phyloP scores from a whole-genome alignment of 2,888 invertebrate species.

The Apotomis turbidana region DNA sequence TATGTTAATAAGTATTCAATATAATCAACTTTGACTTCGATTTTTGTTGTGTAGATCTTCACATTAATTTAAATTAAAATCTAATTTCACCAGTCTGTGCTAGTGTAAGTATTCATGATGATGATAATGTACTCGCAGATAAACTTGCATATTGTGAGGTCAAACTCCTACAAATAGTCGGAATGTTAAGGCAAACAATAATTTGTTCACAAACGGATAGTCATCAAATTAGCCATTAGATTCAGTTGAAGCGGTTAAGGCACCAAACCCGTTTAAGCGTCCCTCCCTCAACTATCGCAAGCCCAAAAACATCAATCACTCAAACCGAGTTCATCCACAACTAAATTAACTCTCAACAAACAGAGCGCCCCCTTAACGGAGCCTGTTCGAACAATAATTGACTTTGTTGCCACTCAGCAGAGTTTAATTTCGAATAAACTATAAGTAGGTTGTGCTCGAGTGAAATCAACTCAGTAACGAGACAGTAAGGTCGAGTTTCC shows the following conservation, averaged over 20 bases:
- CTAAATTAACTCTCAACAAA: slow-evolving; percentile 79
- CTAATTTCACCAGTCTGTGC: no score
- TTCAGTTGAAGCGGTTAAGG: slow-evolving; percentile 22
- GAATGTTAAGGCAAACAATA: neutral
- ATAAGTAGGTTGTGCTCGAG: slow-evolving; percentile 34
- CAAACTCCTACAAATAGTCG: no score
- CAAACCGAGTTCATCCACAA: slow-evolving; percentile 79
- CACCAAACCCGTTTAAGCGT: slow-evolving; percentile 25
- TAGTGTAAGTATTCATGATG: no score
- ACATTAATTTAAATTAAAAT: no score
- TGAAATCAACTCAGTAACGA: slow-evolving; percentile 50
- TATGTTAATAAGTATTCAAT: no score
- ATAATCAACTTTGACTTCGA: no score
- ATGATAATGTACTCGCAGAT: no score
- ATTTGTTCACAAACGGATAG: slow-evolving; percentile 3
- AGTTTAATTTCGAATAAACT: slow-evolving; percentile 49
- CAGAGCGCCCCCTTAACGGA: slow-evolving; percentile 63
- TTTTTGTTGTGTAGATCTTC: no score
- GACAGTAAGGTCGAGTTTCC: slow-evolving; percentile 58
- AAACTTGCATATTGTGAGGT: no score
- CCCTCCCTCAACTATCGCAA: slow-evolving; percentile 30
- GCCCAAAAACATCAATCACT: slow-evolving; percentile 79
- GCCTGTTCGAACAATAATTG: slow-evolving; percentile 49
- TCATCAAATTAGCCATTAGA: slow-evolving; percentile 20
- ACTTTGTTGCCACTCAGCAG: slow-evolving; percentile 52